These are phyloP conservation scores for Netelia melanura DNA, from an alignment of 2,888 invertebrate genomes.

Conservation along the genomic window DNA sequence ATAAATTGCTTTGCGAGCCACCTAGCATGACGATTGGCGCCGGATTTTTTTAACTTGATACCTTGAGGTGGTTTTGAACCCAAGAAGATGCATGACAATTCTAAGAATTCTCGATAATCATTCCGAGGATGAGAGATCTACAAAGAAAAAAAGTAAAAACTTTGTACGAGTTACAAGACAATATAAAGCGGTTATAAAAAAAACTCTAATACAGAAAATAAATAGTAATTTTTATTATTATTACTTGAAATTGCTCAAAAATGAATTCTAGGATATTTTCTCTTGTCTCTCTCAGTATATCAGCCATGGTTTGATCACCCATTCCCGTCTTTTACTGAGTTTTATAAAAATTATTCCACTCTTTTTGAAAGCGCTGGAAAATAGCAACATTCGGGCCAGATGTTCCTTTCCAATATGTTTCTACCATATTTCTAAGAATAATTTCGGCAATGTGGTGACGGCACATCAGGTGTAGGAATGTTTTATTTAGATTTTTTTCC, in stretches of 20 bases:
- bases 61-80: neutral
- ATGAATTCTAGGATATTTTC: slow-evolving; percentile 37
- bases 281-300: slow-evolving; percentile 24
- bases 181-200: neutral
- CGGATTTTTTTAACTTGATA: slow-evolving; percentile 39
- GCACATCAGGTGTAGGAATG: slow-evolving; percentile 19
- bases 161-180: neutral
- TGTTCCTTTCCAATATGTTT: slow-evolving; percentile 42
- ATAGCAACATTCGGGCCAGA: slow-evolving; percentile 38
- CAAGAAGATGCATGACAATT: slow-evolving; percentile 23
- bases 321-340: slow-evolving; percentile 27
- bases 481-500: slow-evolving; percentile 17
- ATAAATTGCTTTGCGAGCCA: slow-evolving; percentile 43
- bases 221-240: neutral
- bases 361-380: slow-evolving; percentile 40
- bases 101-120: slow-evolving; percentile 33
- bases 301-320: slow-evolving; percentile 25
- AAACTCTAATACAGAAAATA: neutral
- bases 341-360: slow-evolving; percentile 31
- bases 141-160: neutral
- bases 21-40: slow-evolving; percentile 39
- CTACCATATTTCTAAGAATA: slow-evolving; percentile 36
- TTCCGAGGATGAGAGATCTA: slow-evolving; percentile 23
- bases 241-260: slow-evolving; percentile 27
- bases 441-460: slow-evolving; percentile 36